Base-by-base conservation (phyloP, 2,888 invertebrate genomes). In the Serripes groenlandicus region DNA sequence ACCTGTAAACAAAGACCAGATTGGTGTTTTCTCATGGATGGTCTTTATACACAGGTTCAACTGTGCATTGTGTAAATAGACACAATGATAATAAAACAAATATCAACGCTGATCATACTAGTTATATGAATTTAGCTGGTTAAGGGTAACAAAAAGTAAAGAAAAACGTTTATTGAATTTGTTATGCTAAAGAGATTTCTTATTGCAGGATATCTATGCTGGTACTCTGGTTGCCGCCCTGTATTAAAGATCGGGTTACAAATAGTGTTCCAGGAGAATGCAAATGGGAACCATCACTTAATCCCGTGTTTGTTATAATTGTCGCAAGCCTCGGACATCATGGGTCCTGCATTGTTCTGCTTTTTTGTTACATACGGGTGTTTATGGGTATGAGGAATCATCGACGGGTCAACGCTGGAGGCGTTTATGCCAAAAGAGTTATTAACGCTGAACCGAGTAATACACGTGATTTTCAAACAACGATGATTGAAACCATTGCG, bases 261-360 rank as follows among this genome's bases (percentile, higher is more conserved):
- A 87, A 91, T 83, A 88, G 86, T 42, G 72, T 81, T 23, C 84
- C 89, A 1, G 85, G 88, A 1, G 78, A 76, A 52, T 94, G 93
- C 74, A 90, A 89, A 60, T 94, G 92, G 92, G 92, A 93, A 66
- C 93, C 93, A 0, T 90, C 92, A 0, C 68, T 89, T 23, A 93
- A 94, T 88, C 81, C 76, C 9, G 90, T 90, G 71, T 93, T 92
- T 68, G 93, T 93, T 21, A 83, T 91, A 28, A 87, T 93, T 23
- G 87, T 94, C 5, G 93, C 92, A n/a, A 75, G 84, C 5, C 60
- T 93, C 9, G 94, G 94, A 21, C 93, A 94, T 76, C 94, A 94
- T 81, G 88, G 90, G 18, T 90, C 93, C 0, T 92, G 89, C 71
- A 30, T 85, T n/a, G 54, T 92, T 52, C 87, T 93, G 49, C 54